Evolutionary conservation across 1,140 invertebrate genomes (phyloP).

Genomic region (Frieseomelitta varia): DNA sequence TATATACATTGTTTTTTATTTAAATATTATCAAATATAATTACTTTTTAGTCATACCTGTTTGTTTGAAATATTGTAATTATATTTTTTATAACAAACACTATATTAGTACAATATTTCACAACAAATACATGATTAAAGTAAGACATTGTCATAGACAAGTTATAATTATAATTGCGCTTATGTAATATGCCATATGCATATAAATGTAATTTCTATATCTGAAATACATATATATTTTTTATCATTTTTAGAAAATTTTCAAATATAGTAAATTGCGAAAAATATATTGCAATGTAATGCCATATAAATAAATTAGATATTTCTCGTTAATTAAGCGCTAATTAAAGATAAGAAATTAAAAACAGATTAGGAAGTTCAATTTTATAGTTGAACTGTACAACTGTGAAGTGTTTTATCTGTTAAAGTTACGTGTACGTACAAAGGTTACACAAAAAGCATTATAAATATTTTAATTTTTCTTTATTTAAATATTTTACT

Average conservation of each 20-base stretch:
- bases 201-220: slow-evolving; percentile 21
- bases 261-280: neutral
- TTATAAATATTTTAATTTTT: neutral
- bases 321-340: neutral
- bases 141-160: slow-evolving; percentile 3
- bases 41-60: neutral
- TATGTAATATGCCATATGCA: slow-evolving; percentile 57
- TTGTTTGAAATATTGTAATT: neutral
- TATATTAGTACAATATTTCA: neutral
- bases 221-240: neutral
- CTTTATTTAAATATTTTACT: neutral
- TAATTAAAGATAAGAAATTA: neutral
- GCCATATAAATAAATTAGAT: neutral
- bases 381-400: neutral
- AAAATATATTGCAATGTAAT: neutral
- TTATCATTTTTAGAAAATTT: neutral
- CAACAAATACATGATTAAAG: neutral
- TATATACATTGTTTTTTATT: neutral
- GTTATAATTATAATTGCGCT: slow-evolving; percentile 53
- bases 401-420: no score
- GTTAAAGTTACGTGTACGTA: no score
- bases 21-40: neutral
- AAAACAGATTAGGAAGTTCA: neutral
- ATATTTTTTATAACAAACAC: neutral
- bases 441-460: neutral